Conservation (phyloP, 2,113 vertebrate genomes). For the Cricetomys ansorgei region DNA sequence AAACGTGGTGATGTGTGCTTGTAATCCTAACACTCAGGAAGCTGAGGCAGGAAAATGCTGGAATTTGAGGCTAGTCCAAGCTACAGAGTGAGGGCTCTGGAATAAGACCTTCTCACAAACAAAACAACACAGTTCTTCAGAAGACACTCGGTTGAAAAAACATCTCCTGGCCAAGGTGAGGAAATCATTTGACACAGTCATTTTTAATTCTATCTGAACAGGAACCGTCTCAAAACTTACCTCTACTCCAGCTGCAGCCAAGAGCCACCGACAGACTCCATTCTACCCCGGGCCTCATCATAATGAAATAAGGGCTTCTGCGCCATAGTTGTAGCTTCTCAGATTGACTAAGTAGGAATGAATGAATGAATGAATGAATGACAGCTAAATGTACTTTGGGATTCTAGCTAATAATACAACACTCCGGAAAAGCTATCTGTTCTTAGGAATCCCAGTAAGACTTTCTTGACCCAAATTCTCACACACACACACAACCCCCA, state of each 20-base stretch:
- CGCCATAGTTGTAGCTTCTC: slow-evolving; percentile 83
- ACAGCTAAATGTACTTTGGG: background rate
- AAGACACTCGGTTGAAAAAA: background rate
- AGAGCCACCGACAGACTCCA: slow-evolving; percentile 92
- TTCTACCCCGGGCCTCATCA: slow-evolving; percentile 89
- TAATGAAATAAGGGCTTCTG: slow-evolving; percentile 88
- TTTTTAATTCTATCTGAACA: background rate
- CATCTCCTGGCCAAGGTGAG: background rate
- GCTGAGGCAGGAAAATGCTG: too few species aligned
- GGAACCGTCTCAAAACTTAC: slow-evolving; percentile 73
- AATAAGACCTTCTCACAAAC: background rate
- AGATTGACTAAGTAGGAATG: background rate
- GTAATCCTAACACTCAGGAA: too few species aligned
- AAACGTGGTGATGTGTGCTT: too few species aligned
- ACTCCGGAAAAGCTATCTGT: background rate
- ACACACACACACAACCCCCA: too few species aligned
- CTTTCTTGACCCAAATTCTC: background rate
- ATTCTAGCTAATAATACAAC: background rate
- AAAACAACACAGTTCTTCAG: background rate
- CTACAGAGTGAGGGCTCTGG: background rate
- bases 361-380: background rate
- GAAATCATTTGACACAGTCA: background rate
- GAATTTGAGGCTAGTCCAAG: too few species aligned
- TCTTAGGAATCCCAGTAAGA: background rate
- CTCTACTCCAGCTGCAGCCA: slow-evolving; percentile 88